Percentiles rank a stretch among this genome's conserved stretches.
Conservation (phyloP, 2,797 vertebrate species). For the Microctenopoma lineatum region DNA sequence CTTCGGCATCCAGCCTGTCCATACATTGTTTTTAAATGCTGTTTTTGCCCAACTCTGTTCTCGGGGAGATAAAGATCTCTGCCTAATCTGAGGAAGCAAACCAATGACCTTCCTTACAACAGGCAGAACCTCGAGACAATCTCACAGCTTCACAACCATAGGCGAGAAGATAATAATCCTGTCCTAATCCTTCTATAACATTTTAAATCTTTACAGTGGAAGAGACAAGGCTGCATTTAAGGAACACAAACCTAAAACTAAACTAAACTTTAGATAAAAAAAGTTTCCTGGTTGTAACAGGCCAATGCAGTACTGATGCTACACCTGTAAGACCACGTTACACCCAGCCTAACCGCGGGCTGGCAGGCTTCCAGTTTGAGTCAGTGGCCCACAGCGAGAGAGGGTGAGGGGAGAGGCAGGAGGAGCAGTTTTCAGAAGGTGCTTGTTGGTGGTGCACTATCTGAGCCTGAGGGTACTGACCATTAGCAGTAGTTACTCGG, state of each 20-base stretch:
- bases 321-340: slow-evolving; percentile 43
- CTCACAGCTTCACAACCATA: slow-evolving; percentile 22
- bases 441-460: slow-evolving; percentile 36
- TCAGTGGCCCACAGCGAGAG: slow-evolving; percentile 38
- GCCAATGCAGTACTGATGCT: slow-evolving; percentile 35
- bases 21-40: neutral
- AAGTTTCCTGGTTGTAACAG: slow-evolving; percentile 29
- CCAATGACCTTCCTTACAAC: neutral
- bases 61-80: slow-evolving; percentile 4
- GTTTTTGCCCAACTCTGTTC: neutral
- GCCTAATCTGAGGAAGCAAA: slow-evolving; percentile 14
- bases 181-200: slow-evolving; percentile 33
- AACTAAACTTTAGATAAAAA: slow-evolving; percentile 1
- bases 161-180: slow-evolving; percentile 22
- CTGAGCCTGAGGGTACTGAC: slow-evolving; percentile 46
- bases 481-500: slow-evolving; percentile 39
- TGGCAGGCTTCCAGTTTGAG: slow-evolving; percentile 61
- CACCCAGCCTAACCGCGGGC: slow-evolving; percentile 51
- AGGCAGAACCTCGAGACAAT: slow-evolving; percentile 7
- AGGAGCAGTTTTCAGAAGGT: slow-evolving; percentile 38
- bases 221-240: slow-evolving; percentile 32
- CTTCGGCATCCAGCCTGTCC: neutral
- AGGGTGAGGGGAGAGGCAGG: slow-evolving; percentile 16
- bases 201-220: slow-evolving; percentile 38
- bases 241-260: slow-evolving; percentile 16